Base-by-base conservation (phyloP, 2,797 vertebrate genomes). In the Parauchenoglanis punctatus region DNA sequence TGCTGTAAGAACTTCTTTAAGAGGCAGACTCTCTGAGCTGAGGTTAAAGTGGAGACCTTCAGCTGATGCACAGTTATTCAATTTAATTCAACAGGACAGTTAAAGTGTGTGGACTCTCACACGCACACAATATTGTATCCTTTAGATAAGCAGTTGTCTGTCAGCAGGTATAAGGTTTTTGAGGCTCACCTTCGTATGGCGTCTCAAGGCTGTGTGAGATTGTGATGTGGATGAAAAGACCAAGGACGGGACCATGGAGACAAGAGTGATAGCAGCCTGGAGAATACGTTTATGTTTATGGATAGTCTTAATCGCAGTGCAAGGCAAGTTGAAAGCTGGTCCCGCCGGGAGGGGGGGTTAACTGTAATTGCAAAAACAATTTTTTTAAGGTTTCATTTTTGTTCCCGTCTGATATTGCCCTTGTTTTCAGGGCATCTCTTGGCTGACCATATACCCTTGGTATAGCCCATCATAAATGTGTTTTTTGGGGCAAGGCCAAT, bases 11-110 rank as follows among this genome's bases (percentile, higher is more conserved):
- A 46, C 58, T 17, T 46, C n/a, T 63, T 63, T n/a, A 63, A 81
- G 59, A 61, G 58, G 13, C 78, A 46, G 59, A 7, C 31, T 25
- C 11, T 81, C 10, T 63, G 35, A 44, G 54, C 8, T 7, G 56
- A 7, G 56, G 35, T 81, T 44, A 81, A 40, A 44, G 58, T 81
- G 80, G 40, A 81, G 80, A 81, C 80, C 58, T 81, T 63, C 58
- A 63, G 58, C 58, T 8, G 2, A 46, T 46, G 8, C 56, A 25
- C 17, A 58, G 54, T 80, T 80, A 80, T 80, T 59, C 77, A 80
- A 12, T 58, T 80, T 54, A 56, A 77, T 77, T 77, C 52, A 77
- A 18, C 75, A 77, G 75, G n/a, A 56, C 49, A 54, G n/a, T 54
- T 54, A 28, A 18, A 7, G 75, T 54, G 46, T 11, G 18, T 18